Evolutionary conservation across 2,113 vertebrate genomes (phyloP), one percentile per base, ranked within the genome.

Genomic region (Lagopus leucura): DNA sequence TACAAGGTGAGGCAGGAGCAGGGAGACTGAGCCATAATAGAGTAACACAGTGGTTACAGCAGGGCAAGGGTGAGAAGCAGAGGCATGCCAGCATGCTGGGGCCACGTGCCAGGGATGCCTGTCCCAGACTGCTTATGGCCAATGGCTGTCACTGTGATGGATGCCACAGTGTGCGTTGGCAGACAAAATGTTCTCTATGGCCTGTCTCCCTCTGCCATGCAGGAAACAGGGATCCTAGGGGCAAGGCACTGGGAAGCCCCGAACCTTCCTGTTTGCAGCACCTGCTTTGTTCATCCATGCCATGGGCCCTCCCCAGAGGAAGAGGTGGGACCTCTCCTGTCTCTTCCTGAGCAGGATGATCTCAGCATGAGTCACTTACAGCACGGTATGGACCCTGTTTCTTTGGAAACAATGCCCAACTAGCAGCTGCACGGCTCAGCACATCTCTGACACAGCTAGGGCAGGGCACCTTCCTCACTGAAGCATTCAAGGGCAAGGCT

Each of bases 391-490:
- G 45, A 86, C 94, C 93, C 77, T 34, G 61, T 96, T 96, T 95
- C 93, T 88, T 91, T 93, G 88, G 93, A 93, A 95, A 93, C 40
- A 1, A 58, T 7, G 10, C 77, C 92, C 88, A 93, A 38, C 89
- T 61, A 96, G 94, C 96, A 98, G 96, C 97, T 97, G 97, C 88
- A 95, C 14, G 63, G 94, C 74, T 96, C 95, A 94, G 95, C 94
- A 86, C 11, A 42, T 78, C 90, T 85, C 92, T 96, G 88, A 90
- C 72, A 18, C 71, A 92, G 82, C 94, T 97, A 92, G 97, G 97
- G 97, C 84, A 93, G 95, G 96, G 96, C 95, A 95, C 90, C 84
- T 92, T 96, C 91, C 94, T 95, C 96, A 95, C 82, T 0, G 0
- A 97, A 95, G 82, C 84, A 96, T 96, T 92, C 80, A 80, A 61